phyloP scores from a whole-genome alignment of 2,113 vertebrate species.

The Oryzias curvinotus region DNA sequence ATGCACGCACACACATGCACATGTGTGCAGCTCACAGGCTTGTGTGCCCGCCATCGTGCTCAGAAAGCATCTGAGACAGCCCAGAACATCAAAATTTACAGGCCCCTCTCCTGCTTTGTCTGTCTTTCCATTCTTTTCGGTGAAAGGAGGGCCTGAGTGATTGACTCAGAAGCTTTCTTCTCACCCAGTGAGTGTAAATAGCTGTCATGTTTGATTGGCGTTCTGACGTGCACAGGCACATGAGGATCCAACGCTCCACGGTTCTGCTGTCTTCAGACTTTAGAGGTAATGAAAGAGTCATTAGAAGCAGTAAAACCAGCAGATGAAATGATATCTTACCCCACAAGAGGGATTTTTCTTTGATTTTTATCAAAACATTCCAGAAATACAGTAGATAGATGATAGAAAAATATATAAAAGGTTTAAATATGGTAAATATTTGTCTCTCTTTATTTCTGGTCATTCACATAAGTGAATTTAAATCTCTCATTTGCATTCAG shows the following conservation, averaged over 20 bases:
- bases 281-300: conserved; percentile 58
- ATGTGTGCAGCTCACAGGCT: conserved; percentile 16
- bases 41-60: conserved; percentile 25
- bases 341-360: too few relatives aligned
- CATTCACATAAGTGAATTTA: too few relatives aligned
- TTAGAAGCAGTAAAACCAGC: conserved; percentile 27
- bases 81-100: conserved; percentile 62
- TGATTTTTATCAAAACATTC: neutral
- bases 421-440: too few relatives aligned
- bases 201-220: conserved; percentile 81
- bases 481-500: too few relatives aligned
- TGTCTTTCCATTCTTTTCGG: conserved; percentile 67
- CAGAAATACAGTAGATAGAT: neutral
- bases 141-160: conserved; percentile 64
- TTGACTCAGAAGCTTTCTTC: conserved; percentile 70
- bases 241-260: conserved; percentile 33
- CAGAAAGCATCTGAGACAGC: conserved; percentile 63
- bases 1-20: conserved; percentile 30
- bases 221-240: conserved; percentile 60
- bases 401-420: neutral
- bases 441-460: too few relatives aligned
- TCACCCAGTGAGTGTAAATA: conserved; percentile 74
- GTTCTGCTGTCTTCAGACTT: conserved; percentile 35
- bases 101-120: conserved; percentile 64
- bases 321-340: neutral